Conservation (phyloP, 2,113 vertebrate species). For the Isichthys henryi region DNA sequence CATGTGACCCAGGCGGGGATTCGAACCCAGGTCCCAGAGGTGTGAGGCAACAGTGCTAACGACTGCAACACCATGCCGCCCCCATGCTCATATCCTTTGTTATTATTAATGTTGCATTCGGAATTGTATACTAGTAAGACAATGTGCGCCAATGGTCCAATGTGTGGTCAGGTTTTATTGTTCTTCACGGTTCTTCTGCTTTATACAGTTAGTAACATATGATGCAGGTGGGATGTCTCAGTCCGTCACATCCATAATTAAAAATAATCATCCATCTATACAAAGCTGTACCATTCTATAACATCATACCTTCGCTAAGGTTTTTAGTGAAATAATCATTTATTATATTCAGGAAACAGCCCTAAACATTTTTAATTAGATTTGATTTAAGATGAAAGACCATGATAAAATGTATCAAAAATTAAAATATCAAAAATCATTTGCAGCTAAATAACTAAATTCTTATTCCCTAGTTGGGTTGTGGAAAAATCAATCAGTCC, state of each 20-base stretch:
- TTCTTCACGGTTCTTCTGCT: neutral
- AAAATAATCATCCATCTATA: neutral
- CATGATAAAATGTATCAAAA: neutral
- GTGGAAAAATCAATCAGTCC: slow-evolving; percentile 14
- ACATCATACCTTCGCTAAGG: neutral
- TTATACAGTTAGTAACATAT: neutral
- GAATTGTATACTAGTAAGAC: neutral
- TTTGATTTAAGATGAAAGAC: neutral
- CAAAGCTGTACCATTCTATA: neutral
- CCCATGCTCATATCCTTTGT: neutral
- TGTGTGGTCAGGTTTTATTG: neutral
- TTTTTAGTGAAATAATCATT: neutral
- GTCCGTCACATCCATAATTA: neutral
- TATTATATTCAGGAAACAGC: neutral
- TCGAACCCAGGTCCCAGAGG: no score
- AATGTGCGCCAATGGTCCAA: neutral
- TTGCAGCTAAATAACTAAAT: neutral
- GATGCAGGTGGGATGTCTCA: neutral
- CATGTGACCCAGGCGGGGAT: no score
- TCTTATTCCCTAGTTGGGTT: neutral
- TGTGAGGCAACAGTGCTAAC: no score
- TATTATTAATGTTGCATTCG: neutral
- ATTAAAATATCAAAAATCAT: neutral
- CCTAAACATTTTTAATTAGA: neutral
- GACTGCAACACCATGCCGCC: no score